These are phyloP conservation scores for Macrostomum lignano DNA, from an alignment of 1,140 invertebrate genomes.

Conservation along the genomic window DNA sequence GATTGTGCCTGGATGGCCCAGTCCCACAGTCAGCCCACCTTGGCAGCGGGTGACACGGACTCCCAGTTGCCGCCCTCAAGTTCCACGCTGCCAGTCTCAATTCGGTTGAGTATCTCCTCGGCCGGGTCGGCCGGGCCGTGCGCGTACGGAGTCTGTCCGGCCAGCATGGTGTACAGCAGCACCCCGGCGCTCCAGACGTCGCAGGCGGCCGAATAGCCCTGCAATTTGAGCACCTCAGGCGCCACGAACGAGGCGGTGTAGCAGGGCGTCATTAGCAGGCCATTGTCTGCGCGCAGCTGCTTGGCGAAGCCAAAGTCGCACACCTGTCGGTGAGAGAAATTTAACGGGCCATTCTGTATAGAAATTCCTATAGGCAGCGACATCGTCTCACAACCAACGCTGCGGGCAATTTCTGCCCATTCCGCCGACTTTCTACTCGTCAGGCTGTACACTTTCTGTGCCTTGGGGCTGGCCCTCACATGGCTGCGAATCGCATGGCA, in stretches of 20 bases:
- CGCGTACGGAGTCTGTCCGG: constrained; percentile 77
- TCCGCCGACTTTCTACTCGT: too few species aligned
- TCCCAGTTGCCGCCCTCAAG: constrained; percentile 43
- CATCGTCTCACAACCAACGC: too few species aligned
- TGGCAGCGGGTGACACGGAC: constrained; percentile 46
- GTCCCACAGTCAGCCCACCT: too few species aligned
- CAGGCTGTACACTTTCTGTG: too few species aligned
- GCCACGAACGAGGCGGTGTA: constrained; percentile 96
- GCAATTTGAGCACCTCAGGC: constrained; percentile 78
- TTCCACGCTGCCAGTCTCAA: constrained; percentile 59
- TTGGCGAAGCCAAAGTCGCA: constrained; percentile 95
- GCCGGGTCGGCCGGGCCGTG: constrained; percentile 64
- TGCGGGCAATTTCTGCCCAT: too few species aligned
- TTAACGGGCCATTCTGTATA: too few species aligned
- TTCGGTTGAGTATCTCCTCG: constrained; percentile 57
- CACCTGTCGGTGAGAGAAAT: too few species aligned
- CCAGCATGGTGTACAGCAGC: constrained; percentile 75
- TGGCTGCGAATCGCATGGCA: too few species aligned
- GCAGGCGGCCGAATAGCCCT: constrained; percentile 88
- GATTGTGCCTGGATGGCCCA: too few species aligned
- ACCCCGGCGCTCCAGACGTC: constrained; percentile 95
- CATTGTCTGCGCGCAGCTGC: constrained; percentile 73
- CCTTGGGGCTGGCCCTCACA: too few species aligned
- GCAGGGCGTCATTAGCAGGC: constrained; percentile 89
- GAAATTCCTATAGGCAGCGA: too few species aligned